Conservation (phyloP, 2,113 vertebrate genomes). For the Hemiscyllium ocellatum region DNA sequence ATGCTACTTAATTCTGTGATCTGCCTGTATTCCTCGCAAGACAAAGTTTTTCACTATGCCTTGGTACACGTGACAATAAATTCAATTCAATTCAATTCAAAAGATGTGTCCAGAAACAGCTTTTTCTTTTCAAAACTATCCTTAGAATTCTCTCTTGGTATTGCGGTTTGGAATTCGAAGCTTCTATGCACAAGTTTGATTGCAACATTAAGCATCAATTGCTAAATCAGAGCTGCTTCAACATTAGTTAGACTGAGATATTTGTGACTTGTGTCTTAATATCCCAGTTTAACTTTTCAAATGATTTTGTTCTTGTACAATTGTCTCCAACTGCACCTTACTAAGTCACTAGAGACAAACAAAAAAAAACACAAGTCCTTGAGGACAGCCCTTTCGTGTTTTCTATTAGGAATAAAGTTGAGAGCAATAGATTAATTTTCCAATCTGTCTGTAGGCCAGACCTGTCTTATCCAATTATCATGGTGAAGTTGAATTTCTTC, state of each 20-base stretch:
- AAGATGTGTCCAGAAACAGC: not conserved
- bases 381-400: not conserved
- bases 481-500: not conserved
- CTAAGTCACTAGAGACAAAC: not conserved
- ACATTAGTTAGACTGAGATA: not conserved
- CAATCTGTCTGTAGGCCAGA: not conserved
- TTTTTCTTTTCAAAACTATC: not conserved
- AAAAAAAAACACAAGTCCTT: not conserved
- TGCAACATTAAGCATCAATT: not conserved
- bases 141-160: not conserved
- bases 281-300: not conserved
- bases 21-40: no score
- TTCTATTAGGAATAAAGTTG: not conserved
- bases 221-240: not conserved
- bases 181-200: not conserved
- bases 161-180: not conserved
- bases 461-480: not conserved
- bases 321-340: not conserved
- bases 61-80: no score
- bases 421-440: constrained; percentile 3
- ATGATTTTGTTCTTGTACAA: not conserved
- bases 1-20: no score
- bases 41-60: no score
- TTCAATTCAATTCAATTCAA: not conserved
- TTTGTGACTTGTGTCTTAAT: not conserved